These are phyloP conservation scores for Schizopygopsis malacanthus DNA, from an alignment of 2,797 vertebrate genomes.

Conservation along the genomic window DNA sequence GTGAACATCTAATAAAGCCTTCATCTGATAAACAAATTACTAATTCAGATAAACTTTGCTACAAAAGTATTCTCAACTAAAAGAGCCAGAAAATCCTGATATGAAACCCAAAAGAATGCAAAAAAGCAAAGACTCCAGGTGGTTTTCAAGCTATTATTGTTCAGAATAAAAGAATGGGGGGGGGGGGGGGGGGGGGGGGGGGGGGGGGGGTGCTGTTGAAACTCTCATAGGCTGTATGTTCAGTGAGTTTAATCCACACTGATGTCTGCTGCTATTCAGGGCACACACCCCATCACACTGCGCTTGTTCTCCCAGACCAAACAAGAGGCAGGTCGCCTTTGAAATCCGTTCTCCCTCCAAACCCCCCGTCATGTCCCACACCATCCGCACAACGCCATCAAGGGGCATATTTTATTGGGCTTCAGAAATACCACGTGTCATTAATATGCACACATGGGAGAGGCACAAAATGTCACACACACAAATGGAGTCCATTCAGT, in stretches of 20 bases:
- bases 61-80: constrained; percentile 1
- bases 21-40: constrained; percentile 17
- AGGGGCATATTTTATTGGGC: constrained; percentile 69
- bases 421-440: constrained; percentile 68
- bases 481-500: constrained; percentile 63
- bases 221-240: constrained; percentile 39
- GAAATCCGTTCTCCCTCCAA: constrained; percentile 56
- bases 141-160: constrained; percentile 37
- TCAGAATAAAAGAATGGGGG: not conserved
- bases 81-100: not conserved
- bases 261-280: constrained; percentile 49
- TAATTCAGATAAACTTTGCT: constrained; percentile 5
- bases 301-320: constrained; percentile 60
- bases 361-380: constrained; percentile 56
- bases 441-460: constrained; percentile 63
- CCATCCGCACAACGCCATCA: constrained; percentile 63
- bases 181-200: fast-evolving
- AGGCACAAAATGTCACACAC: constrained; percentile 60
- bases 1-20: constrained; percentile 15
- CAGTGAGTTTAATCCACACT: constrained; percentile 41
- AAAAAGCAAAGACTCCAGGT: constrained; percentile 22
- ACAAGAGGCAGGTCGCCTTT: constrained; percentile 65
- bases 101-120: not conserved
- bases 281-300: constrained; percentile 39
- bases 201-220: not conserved